Evolutionary conservation across 2,797 vertebrate genomes (phyloP).

Genomic region (Neopelma chrysocephalum): DNA sequence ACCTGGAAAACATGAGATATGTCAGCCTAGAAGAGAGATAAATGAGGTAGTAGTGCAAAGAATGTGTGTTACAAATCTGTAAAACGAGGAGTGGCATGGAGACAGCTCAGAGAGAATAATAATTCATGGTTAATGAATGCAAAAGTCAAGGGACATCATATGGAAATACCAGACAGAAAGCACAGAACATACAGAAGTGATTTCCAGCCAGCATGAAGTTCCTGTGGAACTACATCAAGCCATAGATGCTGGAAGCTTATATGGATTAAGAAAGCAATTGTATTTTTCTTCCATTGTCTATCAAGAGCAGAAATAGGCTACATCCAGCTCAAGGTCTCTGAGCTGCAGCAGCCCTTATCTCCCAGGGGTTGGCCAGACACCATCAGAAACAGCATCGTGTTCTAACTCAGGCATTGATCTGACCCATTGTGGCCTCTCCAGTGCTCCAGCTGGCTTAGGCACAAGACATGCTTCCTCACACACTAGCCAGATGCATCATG

Average conservation of each 20-base stretch:
- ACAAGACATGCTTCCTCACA: not conserved
- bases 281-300: not conserved
- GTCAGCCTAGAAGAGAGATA: not conserved
- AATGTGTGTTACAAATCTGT: not conserved
- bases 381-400: accelerated
- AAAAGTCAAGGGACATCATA: not conserved
- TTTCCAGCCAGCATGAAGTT: not conserved
- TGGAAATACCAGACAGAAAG: not conserved
- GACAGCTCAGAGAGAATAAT: not conserved
- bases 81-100: not conserved
- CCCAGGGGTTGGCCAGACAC: not conserved
- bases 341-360: not conserved
- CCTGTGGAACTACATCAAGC: not conserved
- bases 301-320: not conserved
- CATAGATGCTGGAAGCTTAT: not conserved
- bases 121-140: not conserved
- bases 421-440: not conserved
- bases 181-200: not conserved
- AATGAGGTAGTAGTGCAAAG: not conserved
- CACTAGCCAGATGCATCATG: too few relatives aligned
- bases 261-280: not conserved
- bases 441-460: not conserved
- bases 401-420: accelerated
- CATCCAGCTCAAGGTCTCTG: not conserved
- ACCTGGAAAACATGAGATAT: not conserved